Conservation (phyloP, 2,797 vertebrate species). For the Fistularia tabacaria region DNA sequence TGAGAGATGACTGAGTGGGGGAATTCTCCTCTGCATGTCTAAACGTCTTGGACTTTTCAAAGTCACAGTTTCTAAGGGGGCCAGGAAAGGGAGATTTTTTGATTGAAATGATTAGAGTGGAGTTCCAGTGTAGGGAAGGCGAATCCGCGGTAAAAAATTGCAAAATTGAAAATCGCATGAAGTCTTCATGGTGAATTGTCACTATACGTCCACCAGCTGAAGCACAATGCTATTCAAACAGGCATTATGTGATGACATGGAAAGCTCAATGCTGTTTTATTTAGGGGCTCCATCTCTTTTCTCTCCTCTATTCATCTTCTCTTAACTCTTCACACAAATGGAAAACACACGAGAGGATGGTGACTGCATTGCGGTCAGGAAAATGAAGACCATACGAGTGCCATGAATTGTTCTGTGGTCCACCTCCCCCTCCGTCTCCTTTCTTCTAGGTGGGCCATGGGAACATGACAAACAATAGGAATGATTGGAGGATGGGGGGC, state of each 20-base stretch:
- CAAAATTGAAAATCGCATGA: conserved; percentile 36
- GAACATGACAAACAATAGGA: conserved; percentile 66
- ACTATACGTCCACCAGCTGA: conserved; percentile 29
- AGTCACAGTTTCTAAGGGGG: conserved; percentile 42
- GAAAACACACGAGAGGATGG: conserved; percentile 40
- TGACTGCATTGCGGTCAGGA: conserved; percentile 50
- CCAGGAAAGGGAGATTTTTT: conserved; percentile 31
- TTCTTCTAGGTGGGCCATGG: conserved; percentile 62
- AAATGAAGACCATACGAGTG: conserved; percentile 64
- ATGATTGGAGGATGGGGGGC: conserved; percentile 38
- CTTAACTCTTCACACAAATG: conserved; percentile 31
- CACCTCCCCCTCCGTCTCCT: conserved; percentile 54
- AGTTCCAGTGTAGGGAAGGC: conserved; percentile 21
- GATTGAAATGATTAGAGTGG: conserved; percentile 53
- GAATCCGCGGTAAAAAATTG: conserved; percentile 1
- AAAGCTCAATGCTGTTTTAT: conserved; percentile 24
- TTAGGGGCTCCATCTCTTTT: conserved; percentile 14
- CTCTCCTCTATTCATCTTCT: conserved; percentile 13
- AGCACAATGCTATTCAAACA: conserved; percentile 31
- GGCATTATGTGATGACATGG: conserved; percentile 37
- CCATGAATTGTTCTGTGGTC: conserved; percentile 62
- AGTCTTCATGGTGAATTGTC: conserved; percentile 30
- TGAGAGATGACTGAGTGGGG: conserved; percentile 39
- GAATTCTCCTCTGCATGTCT: conserved; percentile 36
- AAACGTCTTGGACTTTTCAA: conserved; percentile 61